Percentiles rank a stretch among this genome's conserved stretches.
Evolutionary conservation across 1,140 invertebrate species (phyloP).

Genomic region (Holotrichia oblita): DNA sequence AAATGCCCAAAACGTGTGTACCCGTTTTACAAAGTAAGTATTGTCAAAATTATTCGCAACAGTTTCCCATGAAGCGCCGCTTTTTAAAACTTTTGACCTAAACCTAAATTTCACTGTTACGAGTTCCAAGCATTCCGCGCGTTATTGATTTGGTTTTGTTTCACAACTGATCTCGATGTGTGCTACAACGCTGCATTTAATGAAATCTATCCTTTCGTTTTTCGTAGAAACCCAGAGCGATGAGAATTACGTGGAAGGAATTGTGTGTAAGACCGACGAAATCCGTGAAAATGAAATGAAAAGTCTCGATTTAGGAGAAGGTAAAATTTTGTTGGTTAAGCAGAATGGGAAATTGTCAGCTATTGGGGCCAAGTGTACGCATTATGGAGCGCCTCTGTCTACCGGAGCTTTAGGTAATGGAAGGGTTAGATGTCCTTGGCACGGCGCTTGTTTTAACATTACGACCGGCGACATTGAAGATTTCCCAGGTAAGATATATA

Average conservation of each 20-base stretch:
- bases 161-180: background rate
- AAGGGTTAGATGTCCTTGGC: slow-evolving; percentile 91
- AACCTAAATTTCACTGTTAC: background rate
- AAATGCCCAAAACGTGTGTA: background rate
- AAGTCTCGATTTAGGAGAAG: slow-evolving; percentile 77
- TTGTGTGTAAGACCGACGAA: slow-evolving; percentile 80
- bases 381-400: slow-evolving; percentile 88
- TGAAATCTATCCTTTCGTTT: slow-evolving; percentile 21
- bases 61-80: background rate
- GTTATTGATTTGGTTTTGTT: slow-evolving; percentile 16
- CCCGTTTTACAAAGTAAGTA: background rate
- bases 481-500: slow-evolving; percentile 55
- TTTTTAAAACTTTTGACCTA: background rate
- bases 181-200: background rate
- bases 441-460: slow-evolving; percentile 94
- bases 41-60: background rate
- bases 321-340: slow-evolving; percentile 81
- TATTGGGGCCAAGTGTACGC: slow-evolving; percentile 89
- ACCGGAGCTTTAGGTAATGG: slow-evolving; percentile 87
- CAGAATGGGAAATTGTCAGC: slow-evolving; percentile 84
- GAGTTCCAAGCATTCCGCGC: background rate
- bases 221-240: slow-evolving; percentile 40
- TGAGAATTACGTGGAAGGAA: slow-evolving; percentile 69
- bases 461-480: slow-evolving; percentile 69
- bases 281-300: slow-evolving; percentile 90